Base-by-base conservation (phyloP, 2,888 invertebrate species). In the Lycia hirtaria region DNA sequence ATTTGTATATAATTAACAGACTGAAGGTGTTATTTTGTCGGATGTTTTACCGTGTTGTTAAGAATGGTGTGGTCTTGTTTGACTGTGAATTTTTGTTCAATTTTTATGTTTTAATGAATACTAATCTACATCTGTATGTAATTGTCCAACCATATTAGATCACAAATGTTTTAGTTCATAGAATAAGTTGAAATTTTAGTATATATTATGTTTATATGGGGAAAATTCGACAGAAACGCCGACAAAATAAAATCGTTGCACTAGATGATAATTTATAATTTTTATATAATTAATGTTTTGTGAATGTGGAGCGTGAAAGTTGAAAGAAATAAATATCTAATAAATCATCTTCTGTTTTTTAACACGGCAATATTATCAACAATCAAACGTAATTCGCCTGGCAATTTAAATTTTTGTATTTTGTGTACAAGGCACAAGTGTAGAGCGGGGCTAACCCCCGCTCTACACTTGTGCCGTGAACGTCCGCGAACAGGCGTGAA, bases 151-250 rank as follows among this genome's bases (percentile, higher is more conserved):
- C 6, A 7, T 0, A 12, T 9, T 6, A 15, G 15, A 26, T 26
- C 24, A 10, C 24, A 15, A 20, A 40, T 24, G 9, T 1, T 41
- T n/a, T 10, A 41, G 38, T 4, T 22, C 26, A 37, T 48, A 40
- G 30, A 32, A 30, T 28, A 20, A 48, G 35, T 48, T 37, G 3
- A 28, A 15, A n/a, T n/a, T n/a, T n/a, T n/a, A 44, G 56, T 73
- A 69, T 59, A 30, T 30, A 44, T 14, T 59, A 30, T 30, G 37
- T 14, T 15, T 10, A 5, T 6, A 26, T 7, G 15, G 10, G 14
- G 10, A 14, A 41, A 4, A 14, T 15, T 41, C n/a, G 41, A 4
- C n/a, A n/a, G 5, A 24, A 40, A 41, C 14, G 26, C 15, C 37
- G 41, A 33, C 41, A 38, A 47, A 40, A 38, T 38, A 30, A 38